phyloP scores from a whole-genome alignment of 2,888 invertebrate species.

The Stenotaenia linearis region DNA sequence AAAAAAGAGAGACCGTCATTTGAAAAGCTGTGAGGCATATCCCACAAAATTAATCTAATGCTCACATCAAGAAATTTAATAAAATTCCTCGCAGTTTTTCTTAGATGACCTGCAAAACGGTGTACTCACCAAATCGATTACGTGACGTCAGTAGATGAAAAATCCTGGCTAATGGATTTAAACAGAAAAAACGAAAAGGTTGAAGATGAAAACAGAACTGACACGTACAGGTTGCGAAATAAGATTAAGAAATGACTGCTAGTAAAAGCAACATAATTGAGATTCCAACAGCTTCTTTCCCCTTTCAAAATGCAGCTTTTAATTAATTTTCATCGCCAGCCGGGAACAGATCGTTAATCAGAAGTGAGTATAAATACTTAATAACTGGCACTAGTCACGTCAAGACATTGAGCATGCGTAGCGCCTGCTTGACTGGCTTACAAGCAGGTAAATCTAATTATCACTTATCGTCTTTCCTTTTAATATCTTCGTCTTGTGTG shows the following conservation, averaged over 20 bases:
- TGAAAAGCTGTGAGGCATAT: constrained; percentile 13
- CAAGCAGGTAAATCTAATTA: neutral
- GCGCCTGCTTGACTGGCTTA: neutral
- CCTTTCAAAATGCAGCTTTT: neutral
- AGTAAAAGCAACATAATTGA: neutral
- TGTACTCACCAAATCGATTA: neutral
- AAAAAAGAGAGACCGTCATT: neutral
- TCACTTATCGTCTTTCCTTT: neutral
- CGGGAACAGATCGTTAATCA: neutral
- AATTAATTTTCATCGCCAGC: neutral
- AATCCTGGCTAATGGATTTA: neutral
- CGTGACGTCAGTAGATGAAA: neutral
- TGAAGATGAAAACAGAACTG: neutral
- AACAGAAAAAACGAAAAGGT: neutral
- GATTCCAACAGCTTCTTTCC: neutral
- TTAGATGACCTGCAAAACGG: constrained; percentile 11
- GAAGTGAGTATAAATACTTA: neutral
- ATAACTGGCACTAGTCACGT: constrained; percentile 7
- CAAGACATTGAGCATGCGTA: neutral
- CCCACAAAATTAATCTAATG: constrained; percentile 14
- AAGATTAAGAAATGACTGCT: constrained; percentile 19
- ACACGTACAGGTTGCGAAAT: neutral
- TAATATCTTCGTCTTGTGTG: neutral
- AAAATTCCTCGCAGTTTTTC: neutral
- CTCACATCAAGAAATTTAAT: neutral